phyloP scores from a whole-genome alignment of 2,113 vertebrate species.

The Neofelis nebulosa region DNA sequence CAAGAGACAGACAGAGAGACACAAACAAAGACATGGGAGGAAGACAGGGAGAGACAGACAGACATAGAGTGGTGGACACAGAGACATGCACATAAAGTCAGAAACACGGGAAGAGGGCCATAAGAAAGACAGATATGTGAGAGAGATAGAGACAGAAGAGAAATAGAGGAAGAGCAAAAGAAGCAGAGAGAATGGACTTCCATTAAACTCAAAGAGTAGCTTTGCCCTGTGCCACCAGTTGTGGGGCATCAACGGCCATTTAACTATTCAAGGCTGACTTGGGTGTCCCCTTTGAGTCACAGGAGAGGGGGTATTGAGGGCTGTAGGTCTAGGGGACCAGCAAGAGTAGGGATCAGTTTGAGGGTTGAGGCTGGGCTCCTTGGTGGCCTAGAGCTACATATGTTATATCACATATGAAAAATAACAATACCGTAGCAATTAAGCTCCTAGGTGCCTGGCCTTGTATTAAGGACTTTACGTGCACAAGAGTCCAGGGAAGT shows the following conservation, averaged over 20 bases:
- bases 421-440: background rate
- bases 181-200: background rate
- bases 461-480: background rate
- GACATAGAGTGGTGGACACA: background rate
- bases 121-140: background rate
- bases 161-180: background rate
- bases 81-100: background rate
- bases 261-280: background rate
- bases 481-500: background rate
- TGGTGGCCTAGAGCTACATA: background rate
- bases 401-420: background rate
- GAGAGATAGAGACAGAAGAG: background rate
- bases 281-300: background rate
- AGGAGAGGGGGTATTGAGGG: background rate
- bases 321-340: background rate
- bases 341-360: background rate
- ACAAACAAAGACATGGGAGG: background rate
- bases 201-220: conserved; percentile 3
- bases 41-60: background rate
- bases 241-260: background rate
- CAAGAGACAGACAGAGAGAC: background rate
- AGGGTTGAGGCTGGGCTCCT: background rate
- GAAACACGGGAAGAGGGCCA: background rate
- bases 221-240: background rate
- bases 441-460: background rate